Conservation (phyloP, 2,113 vertebrate genomes). For the Ictalurus punctatus region DNA sequence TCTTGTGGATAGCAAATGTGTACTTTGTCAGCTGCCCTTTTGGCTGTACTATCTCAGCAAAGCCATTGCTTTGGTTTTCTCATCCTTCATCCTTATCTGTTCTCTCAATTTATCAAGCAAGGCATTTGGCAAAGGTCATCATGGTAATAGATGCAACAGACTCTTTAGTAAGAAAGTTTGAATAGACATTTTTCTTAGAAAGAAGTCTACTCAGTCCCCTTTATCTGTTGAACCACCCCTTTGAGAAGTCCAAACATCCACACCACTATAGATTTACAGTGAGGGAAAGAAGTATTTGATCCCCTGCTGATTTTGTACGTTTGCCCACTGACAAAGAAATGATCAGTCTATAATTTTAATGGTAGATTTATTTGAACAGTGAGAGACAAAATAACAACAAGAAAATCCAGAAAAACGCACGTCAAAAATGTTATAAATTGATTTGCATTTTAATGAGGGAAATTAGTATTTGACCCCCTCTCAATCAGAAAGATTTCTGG, state of each 20-base stretch:
- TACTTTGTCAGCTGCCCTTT: conserved; percentile 15
- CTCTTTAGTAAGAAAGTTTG: conserved; percentile 4
- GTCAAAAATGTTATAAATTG: no score
- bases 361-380: no score
- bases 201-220: not conserved
- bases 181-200: not conserved
- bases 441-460: no score
- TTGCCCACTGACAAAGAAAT: no score
- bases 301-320: no score
- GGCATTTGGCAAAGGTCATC: conserved; percentile 10
- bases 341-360: no score
- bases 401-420: no score
- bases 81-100: conserved; percentile 4
- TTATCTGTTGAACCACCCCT: not conserved
- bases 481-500: no score
- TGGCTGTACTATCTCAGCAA: not conserved
- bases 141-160: not conserved
- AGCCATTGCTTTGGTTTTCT: not conserved
- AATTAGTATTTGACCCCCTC: no score
- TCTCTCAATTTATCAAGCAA: conserved; percentile 1
- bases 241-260: not conserved
- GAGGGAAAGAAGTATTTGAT: no score
- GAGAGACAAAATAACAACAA: no score
- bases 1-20: not conserved
- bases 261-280: conserved; percentile 15